Evolutionary conservation across 2,797 vertebrate genomes (phyloP).

Genomic region (Pseudochirops corinnae): DNA sequence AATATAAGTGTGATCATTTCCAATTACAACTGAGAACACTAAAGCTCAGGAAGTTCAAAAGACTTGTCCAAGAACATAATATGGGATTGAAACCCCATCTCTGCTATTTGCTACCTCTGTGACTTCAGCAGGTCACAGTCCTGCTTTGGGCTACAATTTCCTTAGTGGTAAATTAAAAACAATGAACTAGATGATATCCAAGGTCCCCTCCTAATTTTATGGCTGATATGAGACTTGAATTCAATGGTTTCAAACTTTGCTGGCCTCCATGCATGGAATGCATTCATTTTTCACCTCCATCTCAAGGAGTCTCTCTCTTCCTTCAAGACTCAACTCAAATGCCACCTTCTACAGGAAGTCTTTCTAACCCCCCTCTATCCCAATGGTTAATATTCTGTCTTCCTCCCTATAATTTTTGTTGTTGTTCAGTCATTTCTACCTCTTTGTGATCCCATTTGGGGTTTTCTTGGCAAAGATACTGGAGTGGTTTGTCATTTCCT

Average conservation of each 20-base stretch:
- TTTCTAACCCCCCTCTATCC: not conserved
- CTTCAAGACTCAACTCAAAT: not conserved
- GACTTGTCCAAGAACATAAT: not conserved
- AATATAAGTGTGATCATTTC: not conserved
- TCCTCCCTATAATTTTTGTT: not conserved
- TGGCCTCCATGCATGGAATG: not conserved
- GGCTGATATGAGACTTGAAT: not conserved
- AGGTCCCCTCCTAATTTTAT: not conserved
- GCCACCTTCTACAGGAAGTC: not conserved
- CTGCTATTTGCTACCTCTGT: not conserved
- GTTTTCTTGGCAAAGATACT: not conserved
- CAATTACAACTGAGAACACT: not conserved
- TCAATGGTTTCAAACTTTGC: not conserved
- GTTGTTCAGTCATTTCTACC: not conserved
- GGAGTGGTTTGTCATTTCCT: not conserved
- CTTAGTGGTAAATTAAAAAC: not conserved
- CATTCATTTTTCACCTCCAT: not conserved
- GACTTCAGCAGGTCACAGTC: not conserved
- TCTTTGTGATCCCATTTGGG: not conserved
- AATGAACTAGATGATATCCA: not conserved
- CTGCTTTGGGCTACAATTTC: not conserved
- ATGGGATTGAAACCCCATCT: not conserved
- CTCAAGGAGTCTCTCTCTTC: not conserved
- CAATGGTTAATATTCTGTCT: not conserved
- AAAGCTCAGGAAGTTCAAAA: not conserved